Base-by-base conservation (phyloP, 1,140 invertebrate genomes). In the Halotydeus destructor region DNA sequence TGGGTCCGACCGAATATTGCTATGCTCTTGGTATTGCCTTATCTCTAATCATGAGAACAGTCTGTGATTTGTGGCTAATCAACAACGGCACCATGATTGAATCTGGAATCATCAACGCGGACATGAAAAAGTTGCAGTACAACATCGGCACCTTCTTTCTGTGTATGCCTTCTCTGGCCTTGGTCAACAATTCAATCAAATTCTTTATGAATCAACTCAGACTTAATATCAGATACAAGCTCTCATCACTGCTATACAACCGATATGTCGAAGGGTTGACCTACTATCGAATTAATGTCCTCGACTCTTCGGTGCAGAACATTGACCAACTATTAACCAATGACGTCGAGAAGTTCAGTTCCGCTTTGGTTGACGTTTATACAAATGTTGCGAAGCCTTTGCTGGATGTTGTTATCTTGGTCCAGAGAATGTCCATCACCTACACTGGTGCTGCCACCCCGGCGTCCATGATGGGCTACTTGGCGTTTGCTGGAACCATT, bases 41-140 rank as follows among this genome's bases (percentile, higher is more conserved):
- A 6, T 73, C 81, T 21, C 63, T 98, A 6, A 66, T 93, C 8
- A 70, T 77, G 4, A 69, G 89, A 54, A 93, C 89, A 0, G 67
- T 89, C 21, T 93, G 85, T 57, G 91, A 98, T 65, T 70, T 98
- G 35, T 97, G 86, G 85, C 76, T 96, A 65, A 97, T 98, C 49
- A 76, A 82, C 52, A 82, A 82, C 60, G 76, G 76, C 12, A 97
- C 89, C 2, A 67, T 79, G 41, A 76, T 96, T 52, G 89, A 97
- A 69, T 83, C 86, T 61, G 75, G 86, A 1, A 93, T 96, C 46
- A 84, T 97, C 59, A 75, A 69, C 54, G 69, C 65, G 46, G 65
- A 82, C 37, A 58, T 93, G 8, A 53, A 75, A 1, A 72, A 74
- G 51, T 83, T 88, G 57, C 66, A 83, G 45, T 66, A 72, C 41